Base-by-base conservation (phyloP, 1,140 invertebrate genomes). In the Dendrolimus punctatus region DNA sequence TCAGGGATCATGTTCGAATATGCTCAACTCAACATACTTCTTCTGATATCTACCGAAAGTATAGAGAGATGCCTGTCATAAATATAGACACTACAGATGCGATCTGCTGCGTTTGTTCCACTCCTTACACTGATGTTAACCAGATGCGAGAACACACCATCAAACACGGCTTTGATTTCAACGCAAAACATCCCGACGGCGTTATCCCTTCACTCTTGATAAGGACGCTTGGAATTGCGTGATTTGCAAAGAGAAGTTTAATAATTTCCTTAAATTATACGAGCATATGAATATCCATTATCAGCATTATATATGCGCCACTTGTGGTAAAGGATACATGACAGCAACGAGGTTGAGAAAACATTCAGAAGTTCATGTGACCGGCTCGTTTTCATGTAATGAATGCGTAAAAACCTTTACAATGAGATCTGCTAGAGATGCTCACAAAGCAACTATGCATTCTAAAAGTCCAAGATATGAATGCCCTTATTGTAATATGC, bases 281-380 rank as follows among this genome's bases (percentile, higher is more conserved):
- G 78, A 88, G 49, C 83, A 88, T 43, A 80, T 87, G 69, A 88
- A 89, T 54, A 64, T 75, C 5, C 80, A 86, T 46, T 87, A 87
- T 46, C 82, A 85, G 40, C 76, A 87, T 55, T 84, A 86, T 39
- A 83, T 85, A 42, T 89, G 88, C 51, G 75, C 85, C 0, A 82
- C 79, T 5, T 89, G 88, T 52, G 83, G 81, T 0, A 88, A 87
- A 54, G 86, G 84, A 0, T 88, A 84, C 38, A 80, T 86, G 66
- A 84, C 80, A 0, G 78, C 76, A 9, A 70, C 75, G 1, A 58
- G 80, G 10, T 62, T 87, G 40, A 78, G 85, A 9, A 83, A 84
- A 49, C 82, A 85, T 58, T 76, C 76, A 0, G 82, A 85, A 56
- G 73, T 80, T 1, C 80, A 84, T 10, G 64, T 82, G 9, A 72